Evolutionary conservation across 2,888 invertebrate genomes (phyloP).

Genomic region (Dryocosmus kuriphilus): DNA sequence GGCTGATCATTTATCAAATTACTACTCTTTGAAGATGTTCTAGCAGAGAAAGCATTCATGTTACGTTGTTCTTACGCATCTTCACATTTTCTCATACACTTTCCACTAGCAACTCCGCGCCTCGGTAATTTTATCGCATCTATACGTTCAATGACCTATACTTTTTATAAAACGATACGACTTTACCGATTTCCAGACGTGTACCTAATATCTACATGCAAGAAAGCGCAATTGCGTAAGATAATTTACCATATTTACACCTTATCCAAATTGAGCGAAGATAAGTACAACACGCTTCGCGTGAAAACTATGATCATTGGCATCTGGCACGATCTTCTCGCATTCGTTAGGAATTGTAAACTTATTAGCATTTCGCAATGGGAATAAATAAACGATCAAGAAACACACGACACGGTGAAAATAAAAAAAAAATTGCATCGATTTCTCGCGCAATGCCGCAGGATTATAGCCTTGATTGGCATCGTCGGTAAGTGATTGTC

Average conservation of each 20-base stretch:
- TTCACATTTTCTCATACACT: slow-evolving; percentile 67
- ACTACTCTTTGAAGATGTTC: not conserved
- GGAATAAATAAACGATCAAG: slow-evolving; percentile 22
- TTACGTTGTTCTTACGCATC: slow-evolving; percentile 65
- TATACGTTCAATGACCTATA: not conserved
- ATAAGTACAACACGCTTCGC: not conserved
- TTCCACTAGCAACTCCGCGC: slow-evolving; percentile 61
- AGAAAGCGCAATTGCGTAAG: slow-evolving; percentile 1
- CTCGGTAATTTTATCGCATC: slow-evolving; percentile 24
- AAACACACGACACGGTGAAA: slow-evolving; percentile 7
- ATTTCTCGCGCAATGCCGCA: slow-evolving; percentile 29
- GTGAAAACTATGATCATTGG: slow-evolving; percentile 20
- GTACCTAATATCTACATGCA: not conserved
- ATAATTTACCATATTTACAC: not conserved
- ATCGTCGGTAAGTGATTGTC: slow-evolving; percentile 47
- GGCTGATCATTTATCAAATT: not conserved
- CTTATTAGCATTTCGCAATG: slow-evolving; percentile 20
- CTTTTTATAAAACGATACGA: not conserved
- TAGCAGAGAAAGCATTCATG: slow-evolving; percentile 64
- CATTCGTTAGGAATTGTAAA: not conserved
- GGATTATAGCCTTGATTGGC: slow-evolving; percentile 34
- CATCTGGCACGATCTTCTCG: not conserved
- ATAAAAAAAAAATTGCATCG: slow-evolving; percentile 21
- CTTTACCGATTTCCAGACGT: not conserved
- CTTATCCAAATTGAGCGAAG: not conserved